Evolutionary conservation across 2,797 vertebrate species (phyloP).

Genomic region (Oryzias dopingdopingensis): DNA sequence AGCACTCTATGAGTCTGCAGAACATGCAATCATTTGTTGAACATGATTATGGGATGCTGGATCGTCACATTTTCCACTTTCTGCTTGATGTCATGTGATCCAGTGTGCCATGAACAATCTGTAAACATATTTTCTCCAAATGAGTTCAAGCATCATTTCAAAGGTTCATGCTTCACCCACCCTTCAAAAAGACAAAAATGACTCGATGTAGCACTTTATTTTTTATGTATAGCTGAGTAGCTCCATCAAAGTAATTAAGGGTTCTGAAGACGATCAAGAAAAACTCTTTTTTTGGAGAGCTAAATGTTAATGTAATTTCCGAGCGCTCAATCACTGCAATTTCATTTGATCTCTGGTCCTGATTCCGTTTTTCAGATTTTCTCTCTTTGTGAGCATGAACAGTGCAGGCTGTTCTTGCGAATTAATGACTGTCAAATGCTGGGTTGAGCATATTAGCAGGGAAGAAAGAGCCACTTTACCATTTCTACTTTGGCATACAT

Average conservation of each 20-base stretch:
- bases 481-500: not conserved
- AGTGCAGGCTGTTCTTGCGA: slow-evolving; percentile 1
- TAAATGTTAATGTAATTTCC: slow-evolving; percentile 28
- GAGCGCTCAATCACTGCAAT: slow-evolving; percentile 14
- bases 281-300: not conserved
- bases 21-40: not conserved
- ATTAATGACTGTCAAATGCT: slow-evolving; percentile 15
- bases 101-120: slow-evolving; percentile 10
- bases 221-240: not conserved
- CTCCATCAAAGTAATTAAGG: not conserved
- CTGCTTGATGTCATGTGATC: not conserved
- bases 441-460: slow-evolving; percentile 13
- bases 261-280: slow-evolving; percentile 5
- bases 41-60: not conserved
- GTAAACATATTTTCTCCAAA: slow-evolving; percentile 7
- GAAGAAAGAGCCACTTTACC: slow-evolving; percentile 10
- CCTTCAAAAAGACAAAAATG: not conserved
- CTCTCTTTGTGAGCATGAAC: slow-evolving; percentile 1
- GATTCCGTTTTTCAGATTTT: not conserved
- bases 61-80: not conserved
- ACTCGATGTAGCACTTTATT: not conserved
- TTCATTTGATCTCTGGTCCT: slow-evolving; percentile 10
- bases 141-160: not conserved
- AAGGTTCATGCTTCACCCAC: not conserved
- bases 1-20: too few species aligned